A percentile compares a stretch with the other conserved stretches of the same genome.
phyloP scores from a whole-genome alignment of 2,888 invertebrate species.

The Drosophila mayaguana region DNA sequence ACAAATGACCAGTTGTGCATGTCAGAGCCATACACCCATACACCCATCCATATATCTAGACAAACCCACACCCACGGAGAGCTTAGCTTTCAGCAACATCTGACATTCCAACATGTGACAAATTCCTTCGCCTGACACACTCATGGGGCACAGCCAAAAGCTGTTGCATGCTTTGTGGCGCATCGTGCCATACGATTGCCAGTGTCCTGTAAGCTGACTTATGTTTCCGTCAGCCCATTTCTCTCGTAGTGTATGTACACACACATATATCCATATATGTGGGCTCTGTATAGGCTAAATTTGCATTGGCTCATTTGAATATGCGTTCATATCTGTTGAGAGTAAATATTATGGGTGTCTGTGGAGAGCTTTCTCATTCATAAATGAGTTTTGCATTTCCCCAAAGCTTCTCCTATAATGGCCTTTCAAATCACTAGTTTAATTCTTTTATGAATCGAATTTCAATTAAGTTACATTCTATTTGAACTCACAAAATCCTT shows the following conservation, averaged over 20 bases:
- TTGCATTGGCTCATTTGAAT: constrained; percentile 23
- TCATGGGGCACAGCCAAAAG: constrained; percentile 50
- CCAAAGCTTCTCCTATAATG: constrained; percentile 33
- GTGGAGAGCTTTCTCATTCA: constrained; percentile 56
- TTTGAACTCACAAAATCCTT: constrained; percentile 7
- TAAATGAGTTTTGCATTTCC: constrained; percentile 56
- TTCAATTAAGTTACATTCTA: constrained; percentile 48
- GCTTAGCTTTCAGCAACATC: neutral
- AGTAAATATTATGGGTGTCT: constrained; percentile 21
- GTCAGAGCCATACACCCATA: constrained; percentile 1
- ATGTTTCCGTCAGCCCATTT: constrained; percentile 14
- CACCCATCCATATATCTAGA: constrained; percentile 9
- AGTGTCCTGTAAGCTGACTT: constrained; percentile 47
- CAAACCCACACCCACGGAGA: neutral
- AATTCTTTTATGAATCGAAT: constrained; percentile 69
- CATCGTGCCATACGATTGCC: constrained; percentile 63
- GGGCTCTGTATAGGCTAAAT: neutral
- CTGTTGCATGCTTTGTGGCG: constrained; percentile 72
- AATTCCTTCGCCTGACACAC: constrained; percentile 38
- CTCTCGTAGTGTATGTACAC: neutral
- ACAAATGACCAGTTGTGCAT: constrained; percentile 42
- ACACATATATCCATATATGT: neutral
- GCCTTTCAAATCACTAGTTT: constrained; percentile 22
- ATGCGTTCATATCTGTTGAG: constrained; percentile 10
- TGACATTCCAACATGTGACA: constrained; percentile 39